Percentiles rank a stretch among this genome's conserved stretches.
phyloP scores from a whole-genome alignment of 2,113 vertebrate species.

The Platycercus adscitus region DNA sequence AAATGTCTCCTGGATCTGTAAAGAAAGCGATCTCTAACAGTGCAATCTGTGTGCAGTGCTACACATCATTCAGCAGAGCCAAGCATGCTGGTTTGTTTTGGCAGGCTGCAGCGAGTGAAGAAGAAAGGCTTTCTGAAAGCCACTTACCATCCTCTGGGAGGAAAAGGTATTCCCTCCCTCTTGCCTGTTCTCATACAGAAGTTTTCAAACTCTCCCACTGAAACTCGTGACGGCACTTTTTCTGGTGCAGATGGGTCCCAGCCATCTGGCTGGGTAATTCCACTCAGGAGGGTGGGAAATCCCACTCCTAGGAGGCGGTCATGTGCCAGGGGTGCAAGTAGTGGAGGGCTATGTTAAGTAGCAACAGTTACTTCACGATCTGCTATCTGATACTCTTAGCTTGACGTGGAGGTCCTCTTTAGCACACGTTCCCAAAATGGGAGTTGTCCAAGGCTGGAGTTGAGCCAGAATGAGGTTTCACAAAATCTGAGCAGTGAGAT shows the following conservation, averaged over 20 bases:
- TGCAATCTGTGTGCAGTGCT: neutral
- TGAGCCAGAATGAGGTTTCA: slow-evolving; percentile 34
- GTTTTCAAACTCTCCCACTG: slow-evolving; percentile 27
- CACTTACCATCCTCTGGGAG: slow-evolving; percentile 61
- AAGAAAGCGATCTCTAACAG: neutral
- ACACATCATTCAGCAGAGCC: neutral
- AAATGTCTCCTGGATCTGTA: neutral
- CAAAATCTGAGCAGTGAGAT: neutral
- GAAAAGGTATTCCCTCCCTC: slow-evolving; percentile 30
- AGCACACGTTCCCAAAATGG: neutral
- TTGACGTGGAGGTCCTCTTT: neutral
- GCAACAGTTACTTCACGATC: neutral
- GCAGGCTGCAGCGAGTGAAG: slow-evolving; percentile 19
- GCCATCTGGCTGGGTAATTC: neutral
- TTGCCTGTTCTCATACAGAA: slow-evolving; percentile 26
- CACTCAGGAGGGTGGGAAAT: neutral
- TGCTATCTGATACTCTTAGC: neutral
- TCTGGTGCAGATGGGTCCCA: neutral
- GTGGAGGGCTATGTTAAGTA: neutral
- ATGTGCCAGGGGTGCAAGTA: neutral
- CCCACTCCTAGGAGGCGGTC: neutral
- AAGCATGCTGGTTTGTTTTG: slow-evolving; percentile 11
- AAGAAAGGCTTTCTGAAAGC: slow-evolving; percentile 54
- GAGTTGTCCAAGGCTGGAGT: neutral
- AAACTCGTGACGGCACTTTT: neutral